Percentiles rank a stretch among this genome's conserved stretches.
These are phyloP conservation scores for Sceloporus undulatus DNA, from an alignment of 2,113 vertebrate genomes.

Conservation along the genomic window DNA sequence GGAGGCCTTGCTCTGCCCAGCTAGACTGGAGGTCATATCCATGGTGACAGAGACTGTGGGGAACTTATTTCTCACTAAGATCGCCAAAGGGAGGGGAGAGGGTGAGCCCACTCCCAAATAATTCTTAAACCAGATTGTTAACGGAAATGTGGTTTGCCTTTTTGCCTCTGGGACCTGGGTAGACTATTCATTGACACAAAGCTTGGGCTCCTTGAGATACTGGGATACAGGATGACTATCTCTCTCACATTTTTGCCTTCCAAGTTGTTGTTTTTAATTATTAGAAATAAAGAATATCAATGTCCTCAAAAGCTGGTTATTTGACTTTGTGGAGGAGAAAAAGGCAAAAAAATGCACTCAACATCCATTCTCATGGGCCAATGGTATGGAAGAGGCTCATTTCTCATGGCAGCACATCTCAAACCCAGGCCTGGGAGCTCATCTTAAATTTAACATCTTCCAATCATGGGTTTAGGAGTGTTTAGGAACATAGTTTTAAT, in stretches of 20 bases:
- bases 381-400: too few relatives aligned
- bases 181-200: neutral
- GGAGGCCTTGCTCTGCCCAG: neutral
- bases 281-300: too few relatives aligned
- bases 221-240: neutral
- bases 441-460: too few relatives aligned
- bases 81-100: neutral
- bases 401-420: too few relatives aligned
- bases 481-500: too few relatives aligned
- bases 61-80: neutral
- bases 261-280: neutral
- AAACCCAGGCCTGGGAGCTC: too few relatives aligned
- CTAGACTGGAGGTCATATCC: slow-evolving; percentile 21
- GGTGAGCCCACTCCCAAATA: neutral
- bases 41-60: slow-evolving; percentile 14
- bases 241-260: neutral
- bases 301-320: neutral
- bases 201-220: neutral
- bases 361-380: too few relatives aligned
- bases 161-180: neutral
- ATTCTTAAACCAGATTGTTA: neutral
- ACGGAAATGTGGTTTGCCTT: neutral
- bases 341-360: too few relatives aligned
- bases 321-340: neutral
- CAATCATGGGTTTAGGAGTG: too few relatives aligned